Base-by-base conservation (phyloP, 2,797 vertebrate genomes). In the Gallinago stenura region DNA sequence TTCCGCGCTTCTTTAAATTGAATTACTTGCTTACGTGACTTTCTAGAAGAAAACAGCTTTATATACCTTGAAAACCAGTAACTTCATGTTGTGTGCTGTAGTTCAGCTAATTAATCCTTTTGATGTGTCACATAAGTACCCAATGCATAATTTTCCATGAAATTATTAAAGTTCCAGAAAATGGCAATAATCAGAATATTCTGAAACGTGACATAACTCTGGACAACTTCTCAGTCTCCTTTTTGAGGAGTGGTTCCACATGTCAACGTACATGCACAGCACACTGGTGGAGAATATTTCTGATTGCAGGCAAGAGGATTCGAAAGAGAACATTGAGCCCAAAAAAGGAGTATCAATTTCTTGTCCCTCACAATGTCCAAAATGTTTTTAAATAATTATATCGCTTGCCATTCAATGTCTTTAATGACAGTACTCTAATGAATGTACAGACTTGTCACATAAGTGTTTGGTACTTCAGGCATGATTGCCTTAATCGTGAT, bases 241-340 rank as follows among this genome's bases (percentile, higher is more conserved):
- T 76, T 12, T 41, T 21, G 25, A 25, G 28, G 7, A 37, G 7
- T 12, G 21, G 77, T 72, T 50, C 56, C 33, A n/a, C 30, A 8
- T 50, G 33, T 19, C 33, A 45, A 1, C 0, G 2, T 35, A 56
- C 11, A 1, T 48, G 5, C 48, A 54, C 50, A 58, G 16, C 15
- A 30, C 11, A 8, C 8, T 37, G 13, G 17, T 62, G 56, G 57
- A 77, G 46, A 24, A 6, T 72, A 37, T 72, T 83, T 84, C 46
- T 76, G 62, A 31, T 33, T 19, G 26, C 28, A 57, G 51, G 26
- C 28, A 51, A 77, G 18, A 83, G 8, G 5, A 46, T 54, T 64
- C 57, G 54, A 57, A 84, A 84, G 8, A 66, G 43, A 54, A 83
- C 24, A 24, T 8, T 61, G 31, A 82, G 31, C 6, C 6, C 37